phyloP scores from a whole-genome alignment of 2,888 invertebrate genomes.

The Smittia aterrima region DNA sequence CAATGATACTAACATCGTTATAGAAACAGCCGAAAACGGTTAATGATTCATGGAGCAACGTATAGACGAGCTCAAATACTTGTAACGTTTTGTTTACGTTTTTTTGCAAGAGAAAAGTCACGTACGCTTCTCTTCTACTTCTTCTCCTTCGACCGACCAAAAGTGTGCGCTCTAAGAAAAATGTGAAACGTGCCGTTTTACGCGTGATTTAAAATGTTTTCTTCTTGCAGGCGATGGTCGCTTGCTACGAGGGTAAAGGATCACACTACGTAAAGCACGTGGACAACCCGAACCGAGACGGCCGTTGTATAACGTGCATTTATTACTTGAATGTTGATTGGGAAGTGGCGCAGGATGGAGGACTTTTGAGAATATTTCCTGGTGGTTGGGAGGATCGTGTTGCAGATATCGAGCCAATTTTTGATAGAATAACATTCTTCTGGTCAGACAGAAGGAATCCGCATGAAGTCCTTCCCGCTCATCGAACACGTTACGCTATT shows the following conservation, averaged over 20 bases:
- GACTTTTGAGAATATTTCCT: conserved; percentile 86
- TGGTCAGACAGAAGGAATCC: conserved; percentile 97
- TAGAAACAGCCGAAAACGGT: too few species aligned
- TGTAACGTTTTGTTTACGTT: conserved; percentile 15
- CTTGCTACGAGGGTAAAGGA: conserved; percentile 94
- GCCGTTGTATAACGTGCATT: conserved; percentile 94
- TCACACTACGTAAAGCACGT: conserved; percentile 96
- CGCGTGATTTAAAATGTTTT: not conserved
- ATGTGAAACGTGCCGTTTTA: not conserved
- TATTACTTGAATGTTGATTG: conserved; percentile 96
- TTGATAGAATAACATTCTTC: conserved; percentile 92
- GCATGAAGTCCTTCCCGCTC: conserved; percentile 94
- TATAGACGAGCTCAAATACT: conserved; percentile 8
- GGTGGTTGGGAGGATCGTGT: conserved; percentile 77
- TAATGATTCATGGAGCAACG: not conserved
- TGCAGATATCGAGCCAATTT: conserved; percentile 88
- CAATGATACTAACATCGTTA: too few species aligned
- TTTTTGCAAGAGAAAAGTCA: conserved; percentile 11
- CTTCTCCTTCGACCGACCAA: not conserved
- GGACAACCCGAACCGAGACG: conserved; percentile 96
- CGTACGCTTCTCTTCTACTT: conserved; percentile 25
- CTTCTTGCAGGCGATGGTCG: conserved; percentile 86
- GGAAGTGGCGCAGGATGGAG: conserved; percentile 81
- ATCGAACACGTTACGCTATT: conserved; percentile 83
- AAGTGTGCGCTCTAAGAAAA: conserved; percentile 20